Conservation (phyloP, 2,888 invertebrate species). For the Kryphioiulus occultus region DNA sequence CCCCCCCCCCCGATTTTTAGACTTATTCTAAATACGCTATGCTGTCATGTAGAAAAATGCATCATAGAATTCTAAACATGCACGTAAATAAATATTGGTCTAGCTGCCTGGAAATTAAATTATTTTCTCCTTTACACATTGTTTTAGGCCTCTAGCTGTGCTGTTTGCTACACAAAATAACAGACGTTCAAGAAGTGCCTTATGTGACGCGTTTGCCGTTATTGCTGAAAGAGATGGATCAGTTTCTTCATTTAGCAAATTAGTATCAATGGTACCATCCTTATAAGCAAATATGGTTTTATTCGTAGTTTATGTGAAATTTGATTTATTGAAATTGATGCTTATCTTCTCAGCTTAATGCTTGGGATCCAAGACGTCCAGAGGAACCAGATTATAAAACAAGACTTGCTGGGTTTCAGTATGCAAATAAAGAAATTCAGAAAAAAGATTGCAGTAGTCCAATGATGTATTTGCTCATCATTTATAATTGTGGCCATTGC, state of each 20-base stretch:
- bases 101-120: background rate
- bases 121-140: background rate
- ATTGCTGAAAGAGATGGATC: conserved; percentile 64
- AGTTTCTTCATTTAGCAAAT: background rate
- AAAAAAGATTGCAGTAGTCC: conserved; percentile 70
- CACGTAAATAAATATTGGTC: background rate
- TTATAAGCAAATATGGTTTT: background rate
- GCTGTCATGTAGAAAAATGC: too few relatives aligned
- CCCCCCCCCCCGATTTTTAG: too few relatives aligned
- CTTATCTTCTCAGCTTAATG: conserved; percentile 72
- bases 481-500: conserved; percentile 83
- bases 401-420: conserved; percentile 79
- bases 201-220: conserved; percentile 71
- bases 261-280: conserved; percentile 27
- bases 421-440: conserved; percentile 68
- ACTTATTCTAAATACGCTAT: too few relatives aligned
- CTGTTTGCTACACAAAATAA: conserved; percentile 39
- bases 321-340: background rate
- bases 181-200: conserved; percentile 70
- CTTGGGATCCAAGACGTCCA: conserved; percentile 86
- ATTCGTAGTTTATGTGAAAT: conserved; percentile 4
- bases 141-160: conserved; percentile 27
- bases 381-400: conserved; percentile 92
- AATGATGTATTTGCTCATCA: conserved; percentile 71
- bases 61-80: too few relatives aligned